A percentile compares a stretch with the other conserved stretches of the same genome.
phyloP scores from a whole-genome alignment of 1,140 invertebrate genomes.

The Tetraneura akinire region DNA sequence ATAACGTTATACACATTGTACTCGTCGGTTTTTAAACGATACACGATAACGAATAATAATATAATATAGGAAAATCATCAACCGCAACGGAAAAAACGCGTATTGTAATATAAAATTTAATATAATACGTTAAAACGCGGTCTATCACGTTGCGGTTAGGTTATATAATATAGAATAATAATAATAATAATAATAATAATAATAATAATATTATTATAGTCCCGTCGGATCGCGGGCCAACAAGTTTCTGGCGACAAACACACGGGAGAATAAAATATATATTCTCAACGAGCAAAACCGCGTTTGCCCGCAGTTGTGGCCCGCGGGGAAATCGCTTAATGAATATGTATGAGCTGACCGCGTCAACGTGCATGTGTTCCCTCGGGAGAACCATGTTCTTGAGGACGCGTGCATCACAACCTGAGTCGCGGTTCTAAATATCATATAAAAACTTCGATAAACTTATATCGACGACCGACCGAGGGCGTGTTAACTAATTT shows the following conservation, averaged over 20 bases:
- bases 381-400: neutral
- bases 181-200: no score
- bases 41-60: no score
- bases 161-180: no score
- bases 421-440: neutral
- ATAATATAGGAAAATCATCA: no score
- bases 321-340: neutral
- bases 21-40: no score
- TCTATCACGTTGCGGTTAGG: no score
- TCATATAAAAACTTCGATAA: conserved; percentile 16
- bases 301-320: neutral
- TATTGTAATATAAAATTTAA: no score
- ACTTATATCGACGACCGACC: neutral
- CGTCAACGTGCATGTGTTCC: neutral
- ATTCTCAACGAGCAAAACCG: neutral
- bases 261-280: conserved; percentile 33
- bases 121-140: no score
- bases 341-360: conserved; percentile 43
- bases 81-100: no score
- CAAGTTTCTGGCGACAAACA: neutral
- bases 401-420: neutral
- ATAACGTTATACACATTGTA: no score
- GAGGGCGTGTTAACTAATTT: neutral
- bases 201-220: no score
- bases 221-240: no score